phyloP scores from a whole-genome alignment of 2,113 vertebrate species.

The Laterallus jamaicensis region DNA sequence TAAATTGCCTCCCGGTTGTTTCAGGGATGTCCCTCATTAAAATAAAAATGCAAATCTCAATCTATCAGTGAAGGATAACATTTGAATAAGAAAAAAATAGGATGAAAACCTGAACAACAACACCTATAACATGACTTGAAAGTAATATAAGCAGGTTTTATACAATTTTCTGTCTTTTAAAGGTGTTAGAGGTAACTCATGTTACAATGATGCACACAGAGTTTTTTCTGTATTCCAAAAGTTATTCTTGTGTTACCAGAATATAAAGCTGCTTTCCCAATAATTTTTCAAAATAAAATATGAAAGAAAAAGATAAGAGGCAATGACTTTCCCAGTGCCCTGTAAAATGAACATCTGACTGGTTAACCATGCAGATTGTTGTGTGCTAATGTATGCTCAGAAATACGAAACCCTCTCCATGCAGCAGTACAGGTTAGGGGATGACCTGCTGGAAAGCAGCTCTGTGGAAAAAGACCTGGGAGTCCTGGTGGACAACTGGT shows the following conservation, averaged over 20 bases:
- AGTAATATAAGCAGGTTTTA: background rate
- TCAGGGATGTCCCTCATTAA: background rate
- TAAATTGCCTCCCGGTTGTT: background rate
- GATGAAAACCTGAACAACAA: background rate
- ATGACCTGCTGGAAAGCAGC: too few relatives aligned
- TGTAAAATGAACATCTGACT: background rate
- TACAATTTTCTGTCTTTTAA: background rate
- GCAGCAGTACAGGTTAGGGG: too few relatives aligned
- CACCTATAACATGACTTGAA: background rate
- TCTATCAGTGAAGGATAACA: background rate
- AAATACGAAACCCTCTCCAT: background rate
- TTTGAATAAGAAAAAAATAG: background rate
- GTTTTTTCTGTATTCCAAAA: background rate
- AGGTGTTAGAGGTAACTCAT: background rate
- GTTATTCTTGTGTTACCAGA: background rate
- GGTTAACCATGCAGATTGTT: background rate
- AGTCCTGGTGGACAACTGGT: too few relatives aligned
- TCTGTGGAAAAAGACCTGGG: too few relatives aligned
- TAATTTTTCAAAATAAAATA: background rate
- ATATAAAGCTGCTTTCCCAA: background rate
- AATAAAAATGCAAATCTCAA: background rate
- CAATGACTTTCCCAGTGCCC: background rate
- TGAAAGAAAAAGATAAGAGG: background rate
- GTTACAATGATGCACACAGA: background rate
- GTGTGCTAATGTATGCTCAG: accelerated